Percentiles rank a stretch among this genome's conserved stretches.
Evolutionary conservation across 2,888 invertebrate species (phyloP).

Genomic region (Drosophila hamatofila): DNA sequence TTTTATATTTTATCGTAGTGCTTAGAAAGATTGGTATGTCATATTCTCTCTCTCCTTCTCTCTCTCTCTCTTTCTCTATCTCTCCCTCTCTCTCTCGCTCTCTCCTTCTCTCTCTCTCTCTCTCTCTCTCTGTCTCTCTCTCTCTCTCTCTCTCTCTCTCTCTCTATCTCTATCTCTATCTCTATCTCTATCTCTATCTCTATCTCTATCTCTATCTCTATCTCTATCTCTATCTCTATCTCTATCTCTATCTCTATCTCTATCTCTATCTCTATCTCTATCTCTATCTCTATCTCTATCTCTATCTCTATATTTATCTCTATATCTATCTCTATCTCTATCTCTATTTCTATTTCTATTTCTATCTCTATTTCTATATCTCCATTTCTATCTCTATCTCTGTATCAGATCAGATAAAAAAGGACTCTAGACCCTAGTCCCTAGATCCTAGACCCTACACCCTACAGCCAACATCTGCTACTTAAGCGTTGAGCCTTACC

Average conservation of each 20-base stretch:
- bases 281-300: not conserved
- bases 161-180: not conserved
- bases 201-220: not conserved
- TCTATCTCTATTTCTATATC: no score
- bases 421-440: no score
- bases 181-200: not conserved
- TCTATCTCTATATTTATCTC: not conserved
- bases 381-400: no score
- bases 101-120: not conserved
- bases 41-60: not conserved
- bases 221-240: not conserved
- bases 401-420: no score
- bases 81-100: not conserved
- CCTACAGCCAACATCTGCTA: not conserved
- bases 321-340: not conserved
- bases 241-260: not conserved
- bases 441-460: no score
- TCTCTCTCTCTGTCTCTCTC: not conserved
- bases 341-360: no score
- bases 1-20: conserved; percentile 83
- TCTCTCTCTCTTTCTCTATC: not conserved
- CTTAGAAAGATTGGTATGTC: conserved; percentile 84
- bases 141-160: not conserved
- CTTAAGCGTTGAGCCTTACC: no score
- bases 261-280: not conserved